Evolutionary conservation across 2,797 vertebrate species (phyloP).

Genomic region (Hippopotamyrus pictus): DNA sequence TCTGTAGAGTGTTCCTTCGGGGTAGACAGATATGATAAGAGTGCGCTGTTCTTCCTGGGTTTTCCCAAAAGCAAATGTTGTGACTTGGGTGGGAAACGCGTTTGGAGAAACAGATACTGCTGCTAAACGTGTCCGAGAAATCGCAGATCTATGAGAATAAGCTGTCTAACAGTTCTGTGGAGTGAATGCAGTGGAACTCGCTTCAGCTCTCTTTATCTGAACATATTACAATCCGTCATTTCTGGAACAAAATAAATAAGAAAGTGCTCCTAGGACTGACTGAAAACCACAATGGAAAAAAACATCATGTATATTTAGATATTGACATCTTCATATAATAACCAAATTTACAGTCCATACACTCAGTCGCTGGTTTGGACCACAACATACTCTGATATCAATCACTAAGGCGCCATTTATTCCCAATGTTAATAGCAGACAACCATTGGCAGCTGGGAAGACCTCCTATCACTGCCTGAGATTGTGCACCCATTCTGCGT

Average conservation of each 20-base stretch:
- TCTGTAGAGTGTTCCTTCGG: background rate
- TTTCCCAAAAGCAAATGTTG: background rate
- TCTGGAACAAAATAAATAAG: background rate
- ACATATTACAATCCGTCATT: background rate
- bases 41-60: background rate
- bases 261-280: background rate
- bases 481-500: background rate
- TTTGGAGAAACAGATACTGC: background rate
- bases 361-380: background rate
- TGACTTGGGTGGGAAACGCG: background rate
- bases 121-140: background rate
- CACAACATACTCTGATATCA: background rate
- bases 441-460: background rate
- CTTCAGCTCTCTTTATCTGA: background rate
- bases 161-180: background rate
- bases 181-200: background rate
- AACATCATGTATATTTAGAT: background rate
- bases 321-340: background rate
- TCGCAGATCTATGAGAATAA: background rate
- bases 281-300: background rate
- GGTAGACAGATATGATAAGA: background rate
- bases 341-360: background rate
- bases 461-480: background rate
- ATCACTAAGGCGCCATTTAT: background rate
- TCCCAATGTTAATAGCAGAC: background rate